A percentile compares a stretch with the other conserved stretches of the same genome.
Evolutionary conservation across 2,797 vertebrate species (phyloP).

Genomic region (Sebastes alutus): DNA sequence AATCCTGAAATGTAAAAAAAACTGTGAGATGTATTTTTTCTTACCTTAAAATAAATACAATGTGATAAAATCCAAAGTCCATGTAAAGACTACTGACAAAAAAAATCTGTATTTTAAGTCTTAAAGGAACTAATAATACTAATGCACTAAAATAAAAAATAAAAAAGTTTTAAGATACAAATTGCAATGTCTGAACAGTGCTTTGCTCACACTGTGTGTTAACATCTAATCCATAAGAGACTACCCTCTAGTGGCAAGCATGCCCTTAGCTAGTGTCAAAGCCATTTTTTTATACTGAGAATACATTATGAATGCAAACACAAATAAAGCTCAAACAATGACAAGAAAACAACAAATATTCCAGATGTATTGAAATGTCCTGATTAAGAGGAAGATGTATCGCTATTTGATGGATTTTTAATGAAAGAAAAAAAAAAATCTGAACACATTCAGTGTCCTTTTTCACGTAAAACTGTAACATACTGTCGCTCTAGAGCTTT

Average conservation of each 20-base stretch:
- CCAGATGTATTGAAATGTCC: not conserved
- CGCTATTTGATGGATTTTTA: not conserved
- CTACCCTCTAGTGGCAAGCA: conserved; percentile 82
- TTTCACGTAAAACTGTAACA: conserved; percentile 19
- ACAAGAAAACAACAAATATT: not conserved
- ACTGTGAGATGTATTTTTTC: not conserved
- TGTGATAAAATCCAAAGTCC: not conserved
- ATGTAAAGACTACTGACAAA: not conserved
- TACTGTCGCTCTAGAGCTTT: not conserved
- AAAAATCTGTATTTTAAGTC: not conserved
- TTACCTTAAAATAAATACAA: not conserved
- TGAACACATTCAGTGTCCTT: not conserved
- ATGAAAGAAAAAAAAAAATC: not conserved
- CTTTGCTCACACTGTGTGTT: conserved; percentile 31
- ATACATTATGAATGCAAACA: conserved; percentile 17
- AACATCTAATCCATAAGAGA: conserved; percentile 66
- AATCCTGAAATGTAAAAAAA: conserved; percentile 1
- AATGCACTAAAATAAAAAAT: not conserved
- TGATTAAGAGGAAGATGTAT: conserved; percentile 1
- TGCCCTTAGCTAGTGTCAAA: conserved; percentile 17
- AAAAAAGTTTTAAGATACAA: conserved; percentile 7
- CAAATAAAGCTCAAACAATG: not conserved
- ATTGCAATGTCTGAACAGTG: conserved; percentile 4
- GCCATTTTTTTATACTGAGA: not conserved
- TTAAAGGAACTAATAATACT: not conserved